Percentiles rank a stretch among this genome's conserved stretches.
Conservation (phyloP, 1,140 invertebrate species). For the Phenacoccus solenopsis region DNA sequence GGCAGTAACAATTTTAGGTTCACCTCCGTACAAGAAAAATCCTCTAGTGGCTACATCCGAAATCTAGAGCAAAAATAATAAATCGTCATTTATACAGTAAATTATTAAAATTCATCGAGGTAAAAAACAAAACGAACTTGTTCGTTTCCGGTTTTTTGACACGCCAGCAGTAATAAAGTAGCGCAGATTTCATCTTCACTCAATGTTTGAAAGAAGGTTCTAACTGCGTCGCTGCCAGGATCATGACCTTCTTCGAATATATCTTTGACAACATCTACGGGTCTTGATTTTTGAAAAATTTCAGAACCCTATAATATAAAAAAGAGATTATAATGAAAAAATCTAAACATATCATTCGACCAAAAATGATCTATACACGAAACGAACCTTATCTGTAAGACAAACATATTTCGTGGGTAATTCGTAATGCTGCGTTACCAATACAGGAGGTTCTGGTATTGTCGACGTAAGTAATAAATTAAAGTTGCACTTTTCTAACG, state of each 20-base stretch:
- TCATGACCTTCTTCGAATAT: constrained; percentile 68
- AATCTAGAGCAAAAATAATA: constrained; percentile 34
- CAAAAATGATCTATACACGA: neutral
- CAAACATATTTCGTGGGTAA: constrained; percentile 64
- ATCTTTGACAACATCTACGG: constrained; percentile 70
- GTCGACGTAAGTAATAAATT: neutral
- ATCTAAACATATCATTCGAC: neutral
- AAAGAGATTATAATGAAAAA: constrained; percentile 17
- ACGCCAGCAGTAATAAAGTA: constrained; percentile 73
- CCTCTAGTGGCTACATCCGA: constrained; percentile 80
- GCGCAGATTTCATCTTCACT: constrained; percentile 78
- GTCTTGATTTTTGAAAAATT: constrained; percentile 66
- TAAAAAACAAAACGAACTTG: neutral
- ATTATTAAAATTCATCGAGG: too few relatives aligned
- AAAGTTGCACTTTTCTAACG: constrained; percentile 37
- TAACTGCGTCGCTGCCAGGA: constrained; percentile 68
- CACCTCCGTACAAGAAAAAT: constrained; percentile 83
- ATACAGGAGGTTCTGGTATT: constrained; percentile 20
- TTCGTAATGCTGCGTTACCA: constrained; percentile 33
- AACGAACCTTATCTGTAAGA: constrained; percentile 58
- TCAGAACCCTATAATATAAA: constrained; percentile 52
- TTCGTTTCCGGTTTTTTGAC: constrained; percentile 34
- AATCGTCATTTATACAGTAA: too few relatives aligned
- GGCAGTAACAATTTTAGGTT: constrained; percentile 36
- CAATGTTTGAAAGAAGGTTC: constrained; percentile 71